A percentile compares a stretch with the other conserved stretches of the same genome.
phyloP scores from a whole-genome alignment of 2,113 vertebrate species.

The Zosterops lateralis region DNA sequence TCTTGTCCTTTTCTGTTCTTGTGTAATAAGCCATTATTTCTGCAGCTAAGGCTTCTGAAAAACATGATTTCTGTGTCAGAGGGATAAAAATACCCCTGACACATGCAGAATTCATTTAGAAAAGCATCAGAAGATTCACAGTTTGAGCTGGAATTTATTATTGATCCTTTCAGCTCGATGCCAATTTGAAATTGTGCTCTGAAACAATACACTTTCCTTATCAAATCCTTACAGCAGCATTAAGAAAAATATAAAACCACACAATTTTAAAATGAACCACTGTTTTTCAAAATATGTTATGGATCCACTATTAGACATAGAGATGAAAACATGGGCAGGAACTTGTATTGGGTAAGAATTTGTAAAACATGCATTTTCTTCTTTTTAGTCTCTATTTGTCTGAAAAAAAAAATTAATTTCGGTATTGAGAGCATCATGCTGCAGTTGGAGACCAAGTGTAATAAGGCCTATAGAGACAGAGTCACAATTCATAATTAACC shows the following conservation, averaged over 20 bases:
- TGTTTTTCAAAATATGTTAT: not conserved
- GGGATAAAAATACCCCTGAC: constrained; percentile 35
- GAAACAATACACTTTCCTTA: not conserved
- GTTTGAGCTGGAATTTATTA: constrained; percentile 34
- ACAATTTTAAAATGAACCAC: not conserved
- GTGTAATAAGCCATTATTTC: constrained; percentile 4
- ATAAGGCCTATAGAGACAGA: not conserved
- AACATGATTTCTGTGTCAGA: constrained; percentile 33
- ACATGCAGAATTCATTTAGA: constrained; percentile 17
- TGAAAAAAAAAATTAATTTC: fast-evolving
- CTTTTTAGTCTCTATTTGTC: not conserved
- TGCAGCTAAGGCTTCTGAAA: not conserved
- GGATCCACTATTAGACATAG: not conserved
- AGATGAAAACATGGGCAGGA: not conserved
- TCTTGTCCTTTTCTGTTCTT: not conserved
- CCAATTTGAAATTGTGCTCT: not conserved
- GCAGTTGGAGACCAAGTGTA: not conserved
- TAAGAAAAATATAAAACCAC: not conserved
- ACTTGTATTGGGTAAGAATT: not conserved
- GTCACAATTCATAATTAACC: not conserved
- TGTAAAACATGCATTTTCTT: not conserved
- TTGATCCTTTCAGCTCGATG: not conserved
- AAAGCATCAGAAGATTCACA: constrained; percentile 11
- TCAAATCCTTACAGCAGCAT: not conserved
- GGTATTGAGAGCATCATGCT: not conserved